Evolutionary conservation across 2,888 invertebrate genomes (phyloP), one percentile per base, ranked within the genome.

Genomic region (Halocaridina rubra): DNA sequence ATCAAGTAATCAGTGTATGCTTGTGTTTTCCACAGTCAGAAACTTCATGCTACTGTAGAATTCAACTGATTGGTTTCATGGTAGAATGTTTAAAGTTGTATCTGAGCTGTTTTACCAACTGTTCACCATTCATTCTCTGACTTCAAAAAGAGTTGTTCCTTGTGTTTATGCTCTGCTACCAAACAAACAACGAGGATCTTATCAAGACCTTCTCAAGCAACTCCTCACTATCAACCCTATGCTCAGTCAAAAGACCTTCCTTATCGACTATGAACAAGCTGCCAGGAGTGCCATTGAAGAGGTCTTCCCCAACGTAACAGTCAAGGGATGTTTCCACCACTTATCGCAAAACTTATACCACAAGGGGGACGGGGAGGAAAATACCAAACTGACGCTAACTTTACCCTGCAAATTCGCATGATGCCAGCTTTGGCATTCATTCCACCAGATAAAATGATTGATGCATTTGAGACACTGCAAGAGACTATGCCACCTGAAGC

Each of bases 151-250:
- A 33, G 59, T 67, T n/a, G 69, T 79, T 67, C 84, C 79, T 10
- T 61, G 77, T 67, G 33, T 77, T n/a, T 82, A 82, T 79, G 78
- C 53, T 78, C 53, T 82, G 32, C 22, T 80, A 39, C 78, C 79
- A 59, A 69, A 82, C 53, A 82, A 80, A 33, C 30, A 82, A 22
- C 24, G 46, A 57, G 10, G 64, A 24, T 29, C 46, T 10, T 80
- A 69, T 64, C 33, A 27, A 57, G 53, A 59, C n/a, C 13, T 59
- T 57, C 53, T 77, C 29, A n/a, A 57, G 13, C 27, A 24, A 77
- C 77, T 77, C 16, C 57, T 77, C 13, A 1, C 29, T 27, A 61
- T 59, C 59, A 77, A 77, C 16, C 61, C 53, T 8, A 77, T 1
- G 27, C 77, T 77, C 10, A 46, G 29, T 3, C 77, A 57, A 8